Evolutionary conservation across 2,888 invertebrate genomes (phyloP).

Genomic region (Chrysopilus asiliformis): DNA sequence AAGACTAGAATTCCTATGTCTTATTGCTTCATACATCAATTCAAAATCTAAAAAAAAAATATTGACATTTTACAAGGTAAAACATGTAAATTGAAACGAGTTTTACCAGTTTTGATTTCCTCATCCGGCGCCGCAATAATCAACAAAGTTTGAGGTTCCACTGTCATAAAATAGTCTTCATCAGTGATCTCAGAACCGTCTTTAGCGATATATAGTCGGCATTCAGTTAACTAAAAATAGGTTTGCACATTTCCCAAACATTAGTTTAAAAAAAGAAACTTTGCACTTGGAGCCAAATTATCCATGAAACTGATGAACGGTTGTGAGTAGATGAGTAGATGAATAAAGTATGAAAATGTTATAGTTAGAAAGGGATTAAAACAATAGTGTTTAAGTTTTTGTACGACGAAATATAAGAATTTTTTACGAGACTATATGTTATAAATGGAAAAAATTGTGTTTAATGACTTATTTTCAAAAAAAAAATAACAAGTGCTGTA

Average conservation of each 20-base stretch:
- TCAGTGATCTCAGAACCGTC: constrained; percentile 61
- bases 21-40: constrained; percentile 11
- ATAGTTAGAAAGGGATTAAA: too few relatives aligned
- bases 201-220: constrained; percentile 43
- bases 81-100: too few relatives aligned
- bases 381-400: too few relatives aligned
- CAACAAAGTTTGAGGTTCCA: constrained; percentile 62
- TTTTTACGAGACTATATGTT: too few relatives aligned
- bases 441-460: too few relatives aligned
- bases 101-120: constrained; percentile 44
- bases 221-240: constrained; percentile 25
- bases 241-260: neutral
- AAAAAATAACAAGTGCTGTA: too few relatives aligned
- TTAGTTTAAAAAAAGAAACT: too few relatives aligned
- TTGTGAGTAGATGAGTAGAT: neutral
- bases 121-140: constrained; percentile 41
- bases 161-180: constrained; percentile 60
- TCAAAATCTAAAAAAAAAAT: constrained; percentile 24
- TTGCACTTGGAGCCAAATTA: neutral
- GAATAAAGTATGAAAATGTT: too few relatives aligned
- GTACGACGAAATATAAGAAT: too few relatives aligned
- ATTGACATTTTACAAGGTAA: too few relatives aligned
- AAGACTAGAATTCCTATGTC: constrained; percentile 23
- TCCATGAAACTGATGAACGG: neutral
- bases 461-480: too few relatives aligned